A percentile compares a stretch with the other conserved stretches of the same genome.
phyloP scores from a whole-genome alignment of 2,797 vertebrate genomes.

The Todus mexicanus region DNA sequence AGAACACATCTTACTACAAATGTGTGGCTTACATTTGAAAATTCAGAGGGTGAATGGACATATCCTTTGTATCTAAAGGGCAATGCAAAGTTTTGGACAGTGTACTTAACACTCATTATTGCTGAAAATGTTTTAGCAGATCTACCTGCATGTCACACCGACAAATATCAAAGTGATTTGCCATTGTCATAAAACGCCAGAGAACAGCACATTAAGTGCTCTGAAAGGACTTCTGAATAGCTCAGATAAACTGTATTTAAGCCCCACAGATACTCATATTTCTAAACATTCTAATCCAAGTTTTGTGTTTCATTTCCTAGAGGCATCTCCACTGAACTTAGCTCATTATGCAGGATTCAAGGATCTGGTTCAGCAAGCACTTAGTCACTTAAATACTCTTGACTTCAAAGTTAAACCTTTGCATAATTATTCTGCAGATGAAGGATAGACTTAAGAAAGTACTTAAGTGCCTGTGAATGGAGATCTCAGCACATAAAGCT shows the following conservation, averaged over 20 bases:
- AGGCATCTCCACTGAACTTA: neutral
- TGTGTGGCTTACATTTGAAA: neutral
- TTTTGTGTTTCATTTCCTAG: neutral
- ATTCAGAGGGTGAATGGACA: neutral
- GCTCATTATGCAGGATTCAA: neutral
- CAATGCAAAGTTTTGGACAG: neutral
- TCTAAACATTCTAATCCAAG: neutral
- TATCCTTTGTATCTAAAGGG: neutral
- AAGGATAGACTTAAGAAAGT: neutral
- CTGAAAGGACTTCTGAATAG: neutral
- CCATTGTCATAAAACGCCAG: neutral
- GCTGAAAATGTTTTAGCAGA: neutral
- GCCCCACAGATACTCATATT: neutral
- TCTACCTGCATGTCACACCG: neutral
- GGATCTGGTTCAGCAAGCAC: neutral
- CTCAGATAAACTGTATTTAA: neutral
- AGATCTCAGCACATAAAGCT: neutral
- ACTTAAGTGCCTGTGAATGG: neutral
- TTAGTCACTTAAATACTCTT: neutral
- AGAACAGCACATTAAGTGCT: neutral
- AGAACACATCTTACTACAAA: neutral
- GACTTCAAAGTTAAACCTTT: neutral
- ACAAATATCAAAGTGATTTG: neutral
- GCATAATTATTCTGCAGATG: neutral
- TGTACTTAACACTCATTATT: neutral